These are phyloP conservation scores for Apamea crenata DNA, from an alignment of 2,888 invertebrate genomes.

Conservation along the genomic window DNA sequence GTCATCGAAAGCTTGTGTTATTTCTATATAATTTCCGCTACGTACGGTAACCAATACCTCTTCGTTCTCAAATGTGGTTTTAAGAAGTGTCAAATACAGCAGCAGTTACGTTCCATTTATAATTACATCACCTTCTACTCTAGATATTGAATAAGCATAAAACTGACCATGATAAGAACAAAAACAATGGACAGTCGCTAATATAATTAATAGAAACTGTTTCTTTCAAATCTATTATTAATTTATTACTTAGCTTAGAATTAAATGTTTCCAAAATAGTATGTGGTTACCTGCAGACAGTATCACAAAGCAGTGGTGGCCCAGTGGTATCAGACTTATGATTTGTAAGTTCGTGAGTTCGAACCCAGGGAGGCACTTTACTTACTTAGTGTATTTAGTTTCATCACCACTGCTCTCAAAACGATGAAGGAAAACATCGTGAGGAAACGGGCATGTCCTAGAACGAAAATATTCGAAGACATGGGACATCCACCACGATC, in stretches of 20 bases:
- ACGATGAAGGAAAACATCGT: neutral
- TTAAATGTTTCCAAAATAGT: neutral
- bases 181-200: neutral
- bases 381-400: neutral
- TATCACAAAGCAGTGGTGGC: neutral
- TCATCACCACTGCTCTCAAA: neutral
- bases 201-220: neutral
- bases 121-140: neutral
- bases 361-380: neutral
- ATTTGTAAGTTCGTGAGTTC: too few species aligned
- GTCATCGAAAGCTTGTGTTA: neutral
- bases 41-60: neutral
- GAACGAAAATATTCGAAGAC: neutral
- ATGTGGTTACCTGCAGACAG: neutral
- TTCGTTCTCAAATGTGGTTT: neutral
- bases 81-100: neutral
- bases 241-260: neutral
- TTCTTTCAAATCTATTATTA: neutral
- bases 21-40: constrained; percentile 8
- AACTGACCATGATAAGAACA: neutral
- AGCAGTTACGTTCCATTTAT: neutral
- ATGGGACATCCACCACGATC: neutral
- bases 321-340: too few species aligned
- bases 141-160: neutral
- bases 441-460: neutral